phyloP scores from a whole-genome alignment of 2,797 vertebrate genomes.

The Monodelphis domestica region DNA sequence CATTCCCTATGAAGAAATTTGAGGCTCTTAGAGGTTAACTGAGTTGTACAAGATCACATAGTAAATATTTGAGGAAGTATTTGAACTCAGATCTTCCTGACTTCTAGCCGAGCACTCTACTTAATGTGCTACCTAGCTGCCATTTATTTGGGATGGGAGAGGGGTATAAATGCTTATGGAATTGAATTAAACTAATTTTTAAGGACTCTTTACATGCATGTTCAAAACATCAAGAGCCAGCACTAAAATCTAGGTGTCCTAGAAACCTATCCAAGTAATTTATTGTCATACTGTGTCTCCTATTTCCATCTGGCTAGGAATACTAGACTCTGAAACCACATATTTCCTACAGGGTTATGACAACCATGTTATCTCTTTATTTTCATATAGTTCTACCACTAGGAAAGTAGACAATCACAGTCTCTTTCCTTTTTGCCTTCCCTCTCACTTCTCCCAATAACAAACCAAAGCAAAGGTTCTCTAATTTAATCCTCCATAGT shows the following conservation, averaged over 20 bases:
- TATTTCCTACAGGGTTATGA: conserved; percentile 75
- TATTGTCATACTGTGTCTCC: conserved; percentile 62
- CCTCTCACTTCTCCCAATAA: background rate
- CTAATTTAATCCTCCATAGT: background rate
- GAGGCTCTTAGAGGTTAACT: background rate
- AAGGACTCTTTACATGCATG: background rate
- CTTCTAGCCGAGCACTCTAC: background rate
- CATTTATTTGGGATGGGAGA: background rate
- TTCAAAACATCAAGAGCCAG: background rate
- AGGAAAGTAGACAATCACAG: background rate
- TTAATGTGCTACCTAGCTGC: background rate
- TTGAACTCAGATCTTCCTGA: background rate
- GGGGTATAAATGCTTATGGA: background rate
- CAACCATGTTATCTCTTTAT: conserved; percentile 43
- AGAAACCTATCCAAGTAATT: background rate
- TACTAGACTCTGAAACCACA: conserved; percentile 66
- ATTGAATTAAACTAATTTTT: background rate
- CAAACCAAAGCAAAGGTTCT: background rate
- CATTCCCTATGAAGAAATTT: background rate
- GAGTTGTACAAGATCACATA: background rate
- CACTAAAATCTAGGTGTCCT: background rate
- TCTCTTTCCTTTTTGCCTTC: background rate
- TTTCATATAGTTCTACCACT: background rate
- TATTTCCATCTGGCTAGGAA: conserved; percentile 70
- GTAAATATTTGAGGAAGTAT: background rate